Evolutionary conservation across 2,113 vertebrate genomes (phyloP).

Genomic region (Falco punctatus): DNA sequence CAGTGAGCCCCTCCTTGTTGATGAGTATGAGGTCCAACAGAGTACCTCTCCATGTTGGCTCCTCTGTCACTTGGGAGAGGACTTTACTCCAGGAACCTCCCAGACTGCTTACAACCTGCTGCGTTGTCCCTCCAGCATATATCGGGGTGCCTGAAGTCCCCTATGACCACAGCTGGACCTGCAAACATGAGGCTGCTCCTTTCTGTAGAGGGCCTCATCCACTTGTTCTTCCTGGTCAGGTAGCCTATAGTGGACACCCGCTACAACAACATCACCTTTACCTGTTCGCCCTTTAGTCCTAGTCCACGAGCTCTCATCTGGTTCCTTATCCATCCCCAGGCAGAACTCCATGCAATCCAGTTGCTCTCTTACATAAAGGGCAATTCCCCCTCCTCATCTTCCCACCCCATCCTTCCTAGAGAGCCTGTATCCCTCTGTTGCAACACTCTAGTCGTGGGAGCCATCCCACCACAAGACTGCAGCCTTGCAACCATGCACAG

Average conservation of each 20-base stretch:
- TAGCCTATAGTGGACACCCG: background rate
- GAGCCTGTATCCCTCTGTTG: background rate
- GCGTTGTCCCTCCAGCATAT: background rate
- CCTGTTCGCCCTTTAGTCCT: background rate
- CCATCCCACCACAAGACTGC: background rate
- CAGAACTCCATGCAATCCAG: background rate
- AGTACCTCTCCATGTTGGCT: background rate
- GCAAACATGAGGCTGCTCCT: background rate
- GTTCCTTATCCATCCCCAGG: background rate
- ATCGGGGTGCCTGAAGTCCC: background rate
- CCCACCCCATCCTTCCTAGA: background rate
- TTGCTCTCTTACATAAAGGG: background rate
- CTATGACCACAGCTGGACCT: background rate
- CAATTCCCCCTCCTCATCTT: background rate
- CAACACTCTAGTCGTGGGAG: background rate
- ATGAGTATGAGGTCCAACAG: background rate
- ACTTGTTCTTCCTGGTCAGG: background rate
- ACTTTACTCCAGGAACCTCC: background rate
- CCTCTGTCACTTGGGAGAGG: background rate
- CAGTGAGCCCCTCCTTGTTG: background rate
- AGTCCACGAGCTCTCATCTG: background rate
- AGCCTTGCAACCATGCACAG: background rate
- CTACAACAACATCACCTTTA: background rate
- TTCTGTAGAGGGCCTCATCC: background rate
- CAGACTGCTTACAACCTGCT: background rate